Base-by-base conservation (phyloP, 1,140 invertebrate species). In the Vollenhovia emeryi region DNA sequence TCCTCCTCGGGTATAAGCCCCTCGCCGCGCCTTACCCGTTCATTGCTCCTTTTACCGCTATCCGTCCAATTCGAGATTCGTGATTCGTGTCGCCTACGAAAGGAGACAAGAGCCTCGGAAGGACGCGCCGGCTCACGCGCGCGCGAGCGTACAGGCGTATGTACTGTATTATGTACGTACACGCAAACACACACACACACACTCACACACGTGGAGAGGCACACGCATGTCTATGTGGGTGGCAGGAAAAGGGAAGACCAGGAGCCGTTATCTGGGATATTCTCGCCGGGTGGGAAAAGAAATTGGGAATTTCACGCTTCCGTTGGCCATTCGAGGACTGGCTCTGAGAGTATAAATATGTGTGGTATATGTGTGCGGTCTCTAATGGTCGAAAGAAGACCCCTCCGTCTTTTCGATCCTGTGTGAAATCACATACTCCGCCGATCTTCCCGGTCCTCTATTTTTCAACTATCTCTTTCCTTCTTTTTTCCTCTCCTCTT, bases 281-380 rank as follows among this genome's bases (percentile, higher is more conserved):
- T 90, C 87, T 89, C 80, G 84, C 76, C 83, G 89, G 78, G 89
- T 87, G 88, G 90, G 88, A 92, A 93, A 93, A 94, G 93, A 92
- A 94, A 94, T 94, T 94, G 93, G 92, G 92, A 94, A 94, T 94
- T 94, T 94, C 93, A 94, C 93, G 93, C 93, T 94, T 93, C 92
- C 92, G 91, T 93, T 94, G 91, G 90, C 92, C 91, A 91, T 90
- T 92, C 80, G 83, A 71, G 79, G 50, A 76, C 45, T 69, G 76
- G 84, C 59, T n/a, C n/a, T 84, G 75, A 43, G 50, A 73, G 80
- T 68, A 86, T 87, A 89, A 91, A 87, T 91, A 89, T 85, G 74
- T 84, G 85, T 69, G 43, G 84, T 74, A 82, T 85, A 57, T 92
- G 76, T 87, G 71, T 89, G 55, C 48, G 48, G 76, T 78, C 59